These are phyloP conservation scores for Eulithis prunata DNA, from an alignment of 2,888 invertebrate genomes.

Conservation along the genomic window DNA sequence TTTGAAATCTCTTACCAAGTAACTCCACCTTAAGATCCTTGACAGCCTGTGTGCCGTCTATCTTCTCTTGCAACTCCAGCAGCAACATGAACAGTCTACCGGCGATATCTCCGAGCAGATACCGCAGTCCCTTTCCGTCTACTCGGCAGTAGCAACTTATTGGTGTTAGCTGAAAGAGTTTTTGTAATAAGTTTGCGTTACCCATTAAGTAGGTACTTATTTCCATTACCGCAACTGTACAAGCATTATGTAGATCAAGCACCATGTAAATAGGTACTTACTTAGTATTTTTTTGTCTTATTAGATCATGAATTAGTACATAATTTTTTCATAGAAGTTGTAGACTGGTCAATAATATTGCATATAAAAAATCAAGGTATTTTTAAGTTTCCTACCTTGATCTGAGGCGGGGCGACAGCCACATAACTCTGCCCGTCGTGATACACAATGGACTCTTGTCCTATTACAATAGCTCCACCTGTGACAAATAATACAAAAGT, in stretches of 20 bases:
- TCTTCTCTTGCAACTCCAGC: conserved; percentile 92
- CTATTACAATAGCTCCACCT: conserved; percentile 97
- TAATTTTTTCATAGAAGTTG: too few relatives aligned
- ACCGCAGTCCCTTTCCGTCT: conserved; percentile 94
- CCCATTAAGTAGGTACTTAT: too few relatives aligned
- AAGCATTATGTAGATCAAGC: too few relatives aligned
- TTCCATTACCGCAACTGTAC: too few relatives aligned
- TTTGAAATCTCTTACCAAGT: conserved; percentile 83
- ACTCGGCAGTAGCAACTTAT: conserved; percentile 98
- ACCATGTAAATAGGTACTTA: too few relatives aligned
- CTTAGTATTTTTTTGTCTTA: too few relatives aligned
- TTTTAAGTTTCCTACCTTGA: conserved; percentile 86
- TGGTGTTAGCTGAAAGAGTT: conserved; percentile 89
- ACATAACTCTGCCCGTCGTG: conserved; percentile 96
- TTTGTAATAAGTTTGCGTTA: too few relatives aligned
- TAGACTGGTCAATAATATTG: too few relatives aligned
- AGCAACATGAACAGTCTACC: conserved; percentile 98
- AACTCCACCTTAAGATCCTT: conserved; percentile 97
- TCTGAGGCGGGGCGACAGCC: conserved; percentile 96
- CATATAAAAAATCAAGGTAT: too few relatives aligned
- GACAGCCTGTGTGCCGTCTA: conserved; percentile 90
- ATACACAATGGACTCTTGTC: conserved; percentile 98
- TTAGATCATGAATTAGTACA: too few relatives aligned
- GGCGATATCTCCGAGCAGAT: conserved; percentile 96
- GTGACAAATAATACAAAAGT: conserved; percentile 1